phyloP scores from a whole-genome alignment of 2,113 vertebrate genomes.

The Crotalus helleri region DNA sequence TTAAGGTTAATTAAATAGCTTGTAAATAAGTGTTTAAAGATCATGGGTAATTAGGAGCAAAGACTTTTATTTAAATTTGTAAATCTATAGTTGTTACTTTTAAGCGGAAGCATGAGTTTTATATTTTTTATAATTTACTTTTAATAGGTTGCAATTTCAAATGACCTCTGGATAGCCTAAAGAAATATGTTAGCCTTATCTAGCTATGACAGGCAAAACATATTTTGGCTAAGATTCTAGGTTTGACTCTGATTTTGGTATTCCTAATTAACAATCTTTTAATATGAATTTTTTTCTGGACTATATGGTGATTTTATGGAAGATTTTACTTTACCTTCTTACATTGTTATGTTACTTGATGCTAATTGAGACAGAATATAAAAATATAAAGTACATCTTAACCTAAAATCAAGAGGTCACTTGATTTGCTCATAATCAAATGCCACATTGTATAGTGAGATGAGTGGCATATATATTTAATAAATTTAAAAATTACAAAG shows the following conservation, averaged over 20 bases:
- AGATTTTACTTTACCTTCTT: neutral
- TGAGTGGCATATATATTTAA: neutral
- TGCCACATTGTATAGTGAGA: neutral
- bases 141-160: neutral
- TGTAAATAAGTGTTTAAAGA: too few relatives aligned
- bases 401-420: neutral
- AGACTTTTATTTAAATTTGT: neutral
- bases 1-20: constrained; percentile 44
- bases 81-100: neutral
- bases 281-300: neutral
- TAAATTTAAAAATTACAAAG: too few relatives aligned
- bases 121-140: neutral
- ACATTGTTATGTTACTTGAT: neutral
- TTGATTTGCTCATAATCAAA: neutral
- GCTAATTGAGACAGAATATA: neutral
- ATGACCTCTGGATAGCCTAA: neutral
- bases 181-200: neutral
- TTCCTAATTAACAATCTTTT: neutral
- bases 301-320: neutral
- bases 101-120: neutral
- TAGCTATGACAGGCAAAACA: neutral
- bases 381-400: neutral
- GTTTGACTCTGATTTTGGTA: neutral
- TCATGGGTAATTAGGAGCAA: neutral
- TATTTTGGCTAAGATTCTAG: neutral